These are phyloP conservation scores for Lordiphosa collinella DNA, from an alignment of 1,140 invertebrate genomes.

Conservation along the genomic window DNA sequence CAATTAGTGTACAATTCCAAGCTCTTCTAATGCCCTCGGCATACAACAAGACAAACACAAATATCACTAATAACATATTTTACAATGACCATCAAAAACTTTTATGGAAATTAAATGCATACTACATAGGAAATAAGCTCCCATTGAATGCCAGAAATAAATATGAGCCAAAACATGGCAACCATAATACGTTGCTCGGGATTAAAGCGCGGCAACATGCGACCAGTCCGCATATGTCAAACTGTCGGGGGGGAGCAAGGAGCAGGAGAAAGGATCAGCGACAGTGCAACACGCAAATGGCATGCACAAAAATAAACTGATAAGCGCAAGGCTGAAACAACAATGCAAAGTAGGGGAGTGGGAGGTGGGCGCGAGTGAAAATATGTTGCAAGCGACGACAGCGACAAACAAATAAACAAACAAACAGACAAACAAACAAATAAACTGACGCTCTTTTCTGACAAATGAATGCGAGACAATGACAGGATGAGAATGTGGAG, in stretches of 20 bases:
- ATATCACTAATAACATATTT: conserved; percentile 14
- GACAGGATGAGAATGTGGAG: conserved; percentile 8
- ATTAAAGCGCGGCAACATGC: conserved; percentile 44
- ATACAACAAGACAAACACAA: not conserved
- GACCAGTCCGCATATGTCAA: conserved; percentile 44
- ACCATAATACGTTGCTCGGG: conserved; percentile 53
- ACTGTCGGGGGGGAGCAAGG: conserved; percentile 9
- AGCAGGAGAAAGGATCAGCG: conserved; percentile 36
- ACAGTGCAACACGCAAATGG: conserved; percentile 50
- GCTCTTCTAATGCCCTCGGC: not conserved
- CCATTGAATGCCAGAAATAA: conserved; percentile 31
- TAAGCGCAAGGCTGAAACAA: conserved; percentile 63
- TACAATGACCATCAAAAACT: conserved; percentile 11
- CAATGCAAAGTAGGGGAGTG: conserved; percentile 18
- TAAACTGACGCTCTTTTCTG: conserved; percentile 33
- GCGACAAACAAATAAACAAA: conserved; percentile 63
- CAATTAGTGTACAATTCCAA: conserved; percentile 16
- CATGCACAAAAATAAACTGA: conserved; percentile 67
- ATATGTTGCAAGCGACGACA: conserved; percentile 65
- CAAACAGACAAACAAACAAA: conserved; percentile 45
- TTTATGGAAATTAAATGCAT: conserved; percentile 29
- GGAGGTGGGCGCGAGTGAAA: conserved; percentile 23
- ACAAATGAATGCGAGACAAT: conserved; percentile 64
- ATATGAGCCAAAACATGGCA: conserved; percentile 40
- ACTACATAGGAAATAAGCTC: conserved; percentile 20